phyloP scores from a whole-genome alignment of 1,140 invertebrate species.

The Helicoverpa armigera region DNA sequence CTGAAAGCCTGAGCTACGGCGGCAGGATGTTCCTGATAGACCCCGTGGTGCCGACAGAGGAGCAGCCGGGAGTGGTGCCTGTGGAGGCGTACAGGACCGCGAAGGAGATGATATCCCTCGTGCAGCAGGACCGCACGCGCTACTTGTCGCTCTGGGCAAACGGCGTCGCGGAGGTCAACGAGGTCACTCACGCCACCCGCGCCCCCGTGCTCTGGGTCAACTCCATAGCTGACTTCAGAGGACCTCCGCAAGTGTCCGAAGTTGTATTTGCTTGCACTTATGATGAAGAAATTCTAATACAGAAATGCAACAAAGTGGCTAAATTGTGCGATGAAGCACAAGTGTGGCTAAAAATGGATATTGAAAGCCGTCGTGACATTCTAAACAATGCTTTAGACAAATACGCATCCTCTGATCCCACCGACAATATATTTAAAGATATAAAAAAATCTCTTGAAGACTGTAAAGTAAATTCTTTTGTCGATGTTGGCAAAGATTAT shows the following conservation, averaged over 20 bases:
- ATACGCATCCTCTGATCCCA: not conserved
- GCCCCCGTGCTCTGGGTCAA: slow-evolving; percentile 65
- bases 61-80: no score
- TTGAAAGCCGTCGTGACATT: slow-evolving; percentile 6
- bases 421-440: not conserved
- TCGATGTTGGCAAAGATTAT: slow-evolving; percentile 35
- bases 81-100: no score
- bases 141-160: slow-evolving; percentile 62
- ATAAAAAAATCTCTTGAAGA: not conserved
- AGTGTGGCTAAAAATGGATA: slow-evolving; percentile 1
- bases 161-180: slow-evolving; percentile 59
- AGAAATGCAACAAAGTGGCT: not conserved
- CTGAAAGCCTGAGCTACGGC: no score
- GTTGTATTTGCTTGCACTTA: not conserved
- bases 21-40: no score
- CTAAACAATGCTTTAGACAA: not conserved
- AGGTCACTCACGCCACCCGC: slow-evolving; percentile 52
- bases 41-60: no score
- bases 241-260: slow-evolving; percentile 44
- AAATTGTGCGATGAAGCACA: not conserved
- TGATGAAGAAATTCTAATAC: not conserved
- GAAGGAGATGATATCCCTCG: slow-evolving; percentile 55
- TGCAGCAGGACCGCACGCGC: slow-evolving; percentile 41
- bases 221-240: slow-evolving; percentile 55
- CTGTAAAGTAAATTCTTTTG: slow-evolving; percentile 6